Percentiles rank a stretch among this genome's conserved stretches.
These are phyloP conservation scores for Alviniconcha strummeri DNA, from an alignment of 2,888 invertebrate species.

Conservation along the genomic window DNA sequence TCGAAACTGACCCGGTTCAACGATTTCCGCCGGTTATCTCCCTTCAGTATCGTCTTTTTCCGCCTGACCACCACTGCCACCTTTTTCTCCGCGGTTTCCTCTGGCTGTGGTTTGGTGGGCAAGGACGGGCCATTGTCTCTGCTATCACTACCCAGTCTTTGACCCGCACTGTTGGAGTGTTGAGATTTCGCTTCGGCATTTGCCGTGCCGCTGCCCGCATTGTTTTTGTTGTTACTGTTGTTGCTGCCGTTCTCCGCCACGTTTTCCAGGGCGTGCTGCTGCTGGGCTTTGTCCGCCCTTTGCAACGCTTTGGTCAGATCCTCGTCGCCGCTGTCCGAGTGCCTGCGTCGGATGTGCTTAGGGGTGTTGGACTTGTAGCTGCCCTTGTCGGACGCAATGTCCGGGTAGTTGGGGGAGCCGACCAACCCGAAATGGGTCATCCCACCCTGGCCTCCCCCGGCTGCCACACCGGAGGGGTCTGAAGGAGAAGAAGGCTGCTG, in stretches of 20 bases:
- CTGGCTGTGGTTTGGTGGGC: background rate
- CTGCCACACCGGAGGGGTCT: background rate
- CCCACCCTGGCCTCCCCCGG: constrained; percentile 22
- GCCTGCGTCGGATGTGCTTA: constrained; percentile 63
- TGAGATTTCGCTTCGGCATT: background rate
- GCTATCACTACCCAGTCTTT: background rate
- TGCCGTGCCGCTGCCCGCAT: background rate
- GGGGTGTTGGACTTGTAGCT: constrained; percentile 68
- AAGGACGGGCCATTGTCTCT: background rate
- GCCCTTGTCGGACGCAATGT: constrained; percentile 66
- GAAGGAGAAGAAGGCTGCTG: background rate
- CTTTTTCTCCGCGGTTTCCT: constrained; percentile 27
- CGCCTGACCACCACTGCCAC: constrained; percentile 45
- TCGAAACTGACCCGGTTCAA: constrained; percentile 91
- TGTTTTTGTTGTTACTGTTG: background rate
- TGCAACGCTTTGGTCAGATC: constrained; percentile 41
- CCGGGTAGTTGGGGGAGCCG: constrained; percentile 59
- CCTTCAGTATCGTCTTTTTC: constrained; percentile 76
- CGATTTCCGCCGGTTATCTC: constrained; percentile 64
- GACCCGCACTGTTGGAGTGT: background rate
- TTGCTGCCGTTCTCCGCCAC: background rate
- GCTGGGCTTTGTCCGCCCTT: background rate
- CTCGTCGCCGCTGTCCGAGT: constrained; percentile 65
- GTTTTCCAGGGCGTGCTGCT: constrained; percentile 7
- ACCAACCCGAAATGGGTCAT: constrained; percentile 53